These are phyloP conservation scores for Glyptemys insculpta DNA, from an alignment of 2,797 vertebrate species.

Conservation along the genomic window DNA sequence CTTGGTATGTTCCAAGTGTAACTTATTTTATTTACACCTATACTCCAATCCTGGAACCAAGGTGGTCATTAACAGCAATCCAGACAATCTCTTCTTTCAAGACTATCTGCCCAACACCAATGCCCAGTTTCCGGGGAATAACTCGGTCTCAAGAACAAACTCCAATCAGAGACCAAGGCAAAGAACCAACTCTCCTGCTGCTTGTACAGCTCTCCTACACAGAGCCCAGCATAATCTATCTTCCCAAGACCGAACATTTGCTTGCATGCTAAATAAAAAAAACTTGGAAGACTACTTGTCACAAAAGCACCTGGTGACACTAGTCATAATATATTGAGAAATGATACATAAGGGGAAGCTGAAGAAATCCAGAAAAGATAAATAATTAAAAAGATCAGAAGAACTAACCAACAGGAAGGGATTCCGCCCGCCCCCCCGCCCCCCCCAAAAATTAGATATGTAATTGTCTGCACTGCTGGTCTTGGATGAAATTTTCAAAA, in stretches of 20 bases:
- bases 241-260: not conserved
- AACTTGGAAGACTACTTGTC: not conserved
- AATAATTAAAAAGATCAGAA: fast-evolving
- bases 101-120: not conserved
- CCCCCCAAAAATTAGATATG: not conserved
- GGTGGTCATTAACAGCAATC: not conserved
- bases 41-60: not conserved
- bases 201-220: not conserved
- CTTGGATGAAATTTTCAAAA: not conserved
- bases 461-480: not conserved
- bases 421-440: fast-evolving
- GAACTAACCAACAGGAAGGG: not conserved
- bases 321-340: not conserved
- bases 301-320: not conserved
- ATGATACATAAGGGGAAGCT: fast-evolving
- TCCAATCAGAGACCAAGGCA: fast-evolving
- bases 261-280: not conserved
- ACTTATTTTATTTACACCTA: not conserved
- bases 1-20: not conserved
- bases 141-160: not conserved
- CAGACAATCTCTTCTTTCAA: not conserved
- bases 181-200: not conserved
- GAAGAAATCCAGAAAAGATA: not conserved
- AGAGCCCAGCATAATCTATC: not conserved
- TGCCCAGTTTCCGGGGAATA: not conserved